Evolutionary conservation across 2,888 invertebrate species (phyloP).

Genomic region (Acrobasis consociella): DNA sequence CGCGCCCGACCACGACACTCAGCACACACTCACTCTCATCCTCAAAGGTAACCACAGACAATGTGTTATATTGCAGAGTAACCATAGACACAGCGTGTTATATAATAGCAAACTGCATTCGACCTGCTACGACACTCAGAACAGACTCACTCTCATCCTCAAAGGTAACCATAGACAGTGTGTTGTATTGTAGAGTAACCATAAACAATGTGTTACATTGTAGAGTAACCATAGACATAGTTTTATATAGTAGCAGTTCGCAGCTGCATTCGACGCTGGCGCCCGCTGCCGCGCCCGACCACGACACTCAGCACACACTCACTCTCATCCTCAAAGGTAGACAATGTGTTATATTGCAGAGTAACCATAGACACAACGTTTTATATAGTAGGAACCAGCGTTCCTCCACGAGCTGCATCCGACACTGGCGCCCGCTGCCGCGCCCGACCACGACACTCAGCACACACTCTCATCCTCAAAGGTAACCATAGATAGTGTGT

Average conservation of each 20-base stretch:
- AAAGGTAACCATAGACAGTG: no score
- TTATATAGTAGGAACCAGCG: no score
- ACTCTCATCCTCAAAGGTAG: constrained; percentile 85
- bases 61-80: no score
- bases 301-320: constrained; percentile 73
- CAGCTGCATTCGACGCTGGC: constrained; percentile 77
- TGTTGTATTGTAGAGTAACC: no score
- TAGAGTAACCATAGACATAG: no score
- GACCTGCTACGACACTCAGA: constrained; percentile 69
- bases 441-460: constrained; percentile 68
- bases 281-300: constrained; percentile 74
- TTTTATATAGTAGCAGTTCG: no score
- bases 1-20: constrained; percentile 73
- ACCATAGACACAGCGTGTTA: no score
- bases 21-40: constrained; percentile 81
- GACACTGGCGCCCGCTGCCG: constrained; percentile 79
- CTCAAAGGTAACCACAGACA: constrained; percentile 76
- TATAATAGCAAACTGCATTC: no score
- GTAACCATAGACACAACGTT: no score
- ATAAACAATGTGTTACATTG: no score
- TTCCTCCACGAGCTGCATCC: constrained; percentile 74
- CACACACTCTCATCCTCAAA: constrained; percentile 84
- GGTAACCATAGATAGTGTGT: constrained; percentile 40
- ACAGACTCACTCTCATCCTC: constrained; percentile 80
- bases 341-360: no score